A percentile compares a stretch with the other conserved stretches of the same genome.
These are phyloP conservation scores for Hipposideros armiger DNA, from an alignment of 2,113 vertebrate species.

Conservation along the genomic window DNA sequence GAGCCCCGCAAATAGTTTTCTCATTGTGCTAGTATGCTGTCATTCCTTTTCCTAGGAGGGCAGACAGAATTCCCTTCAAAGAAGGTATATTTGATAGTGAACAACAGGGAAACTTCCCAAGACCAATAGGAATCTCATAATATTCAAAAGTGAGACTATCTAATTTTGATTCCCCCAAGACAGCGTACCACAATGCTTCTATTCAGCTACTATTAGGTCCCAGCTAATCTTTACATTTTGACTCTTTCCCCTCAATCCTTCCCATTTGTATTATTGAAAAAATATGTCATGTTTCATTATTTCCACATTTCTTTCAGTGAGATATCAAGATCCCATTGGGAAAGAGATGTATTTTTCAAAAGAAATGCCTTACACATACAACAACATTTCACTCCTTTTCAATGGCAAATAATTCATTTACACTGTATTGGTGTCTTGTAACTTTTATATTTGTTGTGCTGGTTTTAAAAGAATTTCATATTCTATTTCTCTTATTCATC, in stretches of 20 bases:
- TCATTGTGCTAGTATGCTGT: not conserved
- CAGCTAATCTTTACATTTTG: not conserved
- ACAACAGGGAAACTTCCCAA: not conserved
- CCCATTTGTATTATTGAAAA: constrained; percentile 35
- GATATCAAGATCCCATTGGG: not conserved
- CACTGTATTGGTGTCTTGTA: not conserved
- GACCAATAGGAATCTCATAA: not conserved
- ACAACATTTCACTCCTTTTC: not conserved
- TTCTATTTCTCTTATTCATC: constrained; percentile 59
- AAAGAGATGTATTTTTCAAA: constrained; percentile 22
- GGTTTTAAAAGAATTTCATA: constrained; percentile 7
- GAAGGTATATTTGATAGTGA: not conserved
- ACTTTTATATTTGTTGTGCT: not conserved
- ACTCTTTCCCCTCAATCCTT: not conserved
- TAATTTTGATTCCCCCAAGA: not conserved
- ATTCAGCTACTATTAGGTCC: not conserved
- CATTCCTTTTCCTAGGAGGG: not conserved
- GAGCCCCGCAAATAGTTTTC: constrained; percentile 57
- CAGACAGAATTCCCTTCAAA: constrained; percentile 18
- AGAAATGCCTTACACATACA: not conserved
- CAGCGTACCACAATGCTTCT: not conserved
- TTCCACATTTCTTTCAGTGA: not conserved
- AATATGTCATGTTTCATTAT: constrained; percentile 34
- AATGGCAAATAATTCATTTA: constrained; percentile 28
- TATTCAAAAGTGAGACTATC: not conserved